Evolutionary conservation across 2,888 invertebrate genomes (phyloP), one percentile per base, ranked within the genome.

Genomic region (Ectropis crepuscularia): DNA sequence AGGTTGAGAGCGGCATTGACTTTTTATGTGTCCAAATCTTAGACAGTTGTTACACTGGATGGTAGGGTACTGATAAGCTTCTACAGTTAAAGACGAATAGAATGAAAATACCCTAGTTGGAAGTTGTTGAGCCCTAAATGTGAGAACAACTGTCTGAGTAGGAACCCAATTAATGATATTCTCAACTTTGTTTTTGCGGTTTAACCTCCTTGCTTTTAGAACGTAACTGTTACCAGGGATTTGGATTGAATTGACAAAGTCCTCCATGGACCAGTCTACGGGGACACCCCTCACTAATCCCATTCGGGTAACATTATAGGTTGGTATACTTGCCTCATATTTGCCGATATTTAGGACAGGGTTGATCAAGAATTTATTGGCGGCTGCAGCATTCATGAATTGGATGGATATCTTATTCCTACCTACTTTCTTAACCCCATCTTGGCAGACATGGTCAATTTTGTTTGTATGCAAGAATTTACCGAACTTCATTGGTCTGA

Each of bases 1-100:
- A 5, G 71, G 68, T 28, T 69, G 61, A 0, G 73, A 70, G 0
- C 73, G 9, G 39, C 74, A 74, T 7, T 69, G 65, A 4, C 49
- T 10, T 28, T 62, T 63, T 5, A 65, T 53, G 28, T 73, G 72
- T 5, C 72, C 74, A 51, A 66, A 74, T 4, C 68, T 51, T n/a
- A 70, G 72, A 47, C 73, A 74, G 5, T 61, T 66, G 0, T 46
- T n/a, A 28, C 71, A 72, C 16, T 28, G 16, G 16, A 28, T 28
- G 16, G 16, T 28, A 28, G 16, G 16, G 16, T 28, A 28, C 4
- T 16, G 67, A 68, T 2, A 71, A 70, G 1, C 68, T 70, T 68
- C 68, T 0, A 72, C 70, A 2, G 53, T 48, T 0, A 69, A 7
- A 4, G 63, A 49, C 0, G 39, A 57, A 36, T 63, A 51, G 10